Conservation (phyloP, 2,113 vertebrate genomes). For the Pelvicachromis taeniatus region DNA sequence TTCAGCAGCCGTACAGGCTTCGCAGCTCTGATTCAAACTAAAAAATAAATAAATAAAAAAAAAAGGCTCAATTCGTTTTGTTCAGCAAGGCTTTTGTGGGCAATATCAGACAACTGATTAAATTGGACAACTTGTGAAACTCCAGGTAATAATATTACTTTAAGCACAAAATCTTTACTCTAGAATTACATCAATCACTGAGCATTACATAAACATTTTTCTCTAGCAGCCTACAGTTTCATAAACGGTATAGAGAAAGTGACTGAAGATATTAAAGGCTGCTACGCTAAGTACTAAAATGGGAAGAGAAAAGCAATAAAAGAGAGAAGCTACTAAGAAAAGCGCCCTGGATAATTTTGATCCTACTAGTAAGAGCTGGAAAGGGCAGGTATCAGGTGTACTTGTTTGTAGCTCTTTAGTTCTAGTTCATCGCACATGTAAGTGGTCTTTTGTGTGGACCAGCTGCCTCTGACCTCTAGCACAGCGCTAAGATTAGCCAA, state of each 20-base stretch:
- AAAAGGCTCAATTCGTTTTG: not conserved
- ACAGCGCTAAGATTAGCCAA: not conserved
- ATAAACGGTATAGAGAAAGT: not conserved
- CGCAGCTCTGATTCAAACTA: not conserved
- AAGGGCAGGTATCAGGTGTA: slow-evolving; percentile 39
- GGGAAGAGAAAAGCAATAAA: not conserved
- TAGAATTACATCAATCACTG: not conserved
- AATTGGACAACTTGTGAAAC: not conserved
- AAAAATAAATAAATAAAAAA: not conserved
- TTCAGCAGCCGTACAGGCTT: not conserved
- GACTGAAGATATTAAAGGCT: not conserved
- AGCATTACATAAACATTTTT: not conserved
- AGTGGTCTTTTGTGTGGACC: slow-evolving; percentile 39
- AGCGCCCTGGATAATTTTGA: not conserved
- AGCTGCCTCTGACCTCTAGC: slow-evolving; percentile 35
- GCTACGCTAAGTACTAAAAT: not conserved
- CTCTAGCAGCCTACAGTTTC: not conserved
- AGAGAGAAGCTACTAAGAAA: not conserved
- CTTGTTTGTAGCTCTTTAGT: slow-evolving; percentile 6
- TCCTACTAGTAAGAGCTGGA: not conserved
- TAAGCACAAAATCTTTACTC: not conserved
- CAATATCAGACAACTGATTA: not conserved
- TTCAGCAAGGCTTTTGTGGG: not conserved
- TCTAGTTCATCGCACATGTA: slow-evolving; percentile 26
- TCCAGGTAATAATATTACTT: not conserved